A percentile compares a stretch with the other conserved stretches of the same genome.
phyloP scores from a whole-genome alignment of 2,888 invertebrate species.

The Cancer borealis region DNA sequence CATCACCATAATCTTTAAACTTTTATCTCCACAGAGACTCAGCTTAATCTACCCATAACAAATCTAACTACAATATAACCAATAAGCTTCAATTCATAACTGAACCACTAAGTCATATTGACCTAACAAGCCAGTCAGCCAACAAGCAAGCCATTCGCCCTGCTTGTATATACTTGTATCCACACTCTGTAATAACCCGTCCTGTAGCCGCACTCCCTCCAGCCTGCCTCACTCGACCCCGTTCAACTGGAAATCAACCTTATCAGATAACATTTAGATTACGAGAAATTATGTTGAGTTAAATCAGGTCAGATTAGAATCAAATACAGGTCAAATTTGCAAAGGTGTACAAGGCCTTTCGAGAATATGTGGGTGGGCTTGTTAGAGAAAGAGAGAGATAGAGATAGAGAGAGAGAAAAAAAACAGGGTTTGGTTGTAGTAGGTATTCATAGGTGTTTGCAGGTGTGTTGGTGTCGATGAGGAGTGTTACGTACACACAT shows the following conservation, averaged over 20 bases:
- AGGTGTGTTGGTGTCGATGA: neutral
- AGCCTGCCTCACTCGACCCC: neutral
- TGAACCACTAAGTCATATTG: neutral
- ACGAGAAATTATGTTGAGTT: constrained; percentile 34
- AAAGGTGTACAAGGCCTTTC: neutral
- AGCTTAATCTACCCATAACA: neutral
- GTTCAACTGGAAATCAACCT: constrained; percentile 29
- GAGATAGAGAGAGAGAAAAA: neutral
- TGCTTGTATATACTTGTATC: neutral
- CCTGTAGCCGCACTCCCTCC: neutral
- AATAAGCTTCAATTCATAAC: neutral
- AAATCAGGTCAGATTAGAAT: constrained; percentile 6
- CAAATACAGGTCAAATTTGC: neutral
- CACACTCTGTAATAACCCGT: neutral
- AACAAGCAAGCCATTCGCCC: neutral
- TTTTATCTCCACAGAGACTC: neutral
- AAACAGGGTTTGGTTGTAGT: neutral
- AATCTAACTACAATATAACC: neutral
- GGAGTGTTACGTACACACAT: neutral
- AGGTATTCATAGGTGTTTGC: neutral
- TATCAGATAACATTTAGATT: constrained; percentile 24
- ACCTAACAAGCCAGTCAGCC: neutral
- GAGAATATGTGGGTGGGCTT: neutral
- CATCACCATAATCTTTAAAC: neutral
- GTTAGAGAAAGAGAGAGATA: neutral